phyloP scores from a whole-genome alignment of 2,113 vertebrate species.

The Vidua chalybeata region DNA sequence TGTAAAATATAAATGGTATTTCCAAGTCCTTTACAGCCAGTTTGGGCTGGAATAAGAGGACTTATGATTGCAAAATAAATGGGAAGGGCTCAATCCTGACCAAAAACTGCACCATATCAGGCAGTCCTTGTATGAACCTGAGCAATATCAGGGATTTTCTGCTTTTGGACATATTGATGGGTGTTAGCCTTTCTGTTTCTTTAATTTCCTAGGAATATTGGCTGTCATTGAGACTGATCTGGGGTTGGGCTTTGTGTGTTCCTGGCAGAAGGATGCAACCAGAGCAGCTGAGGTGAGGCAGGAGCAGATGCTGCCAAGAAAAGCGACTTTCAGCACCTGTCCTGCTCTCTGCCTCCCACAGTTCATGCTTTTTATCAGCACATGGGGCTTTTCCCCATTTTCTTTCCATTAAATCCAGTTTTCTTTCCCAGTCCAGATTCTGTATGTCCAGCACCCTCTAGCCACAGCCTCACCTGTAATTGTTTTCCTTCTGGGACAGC shows the following conservation, averaged over 20 bases:
- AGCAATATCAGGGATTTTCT: background rate
- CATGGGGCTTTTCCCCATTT: fast-evolving
- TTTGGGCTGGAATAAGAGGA: background rate
- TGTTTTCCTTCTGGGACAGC: background rate
- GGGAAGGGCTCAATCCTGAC: background rate
- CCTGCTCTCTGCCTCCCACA: background rate
- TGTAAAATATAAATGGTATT: background rate
- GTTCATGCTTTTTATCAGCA: background rate
- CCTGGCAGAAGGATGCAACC: background rate
- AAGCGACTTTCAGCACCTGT: background rate
- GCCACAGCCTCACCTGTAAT: background rate
- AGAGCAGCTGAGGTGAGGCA: background rate
- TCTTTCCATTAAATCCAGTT: background rate
- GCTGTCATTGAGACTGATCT: background rate
- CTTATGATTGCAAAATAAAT: background rate
- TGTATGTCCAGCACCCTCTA: background rate
- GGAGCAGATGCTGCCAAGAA: background rate
- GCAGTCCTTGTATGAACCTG: background rate
- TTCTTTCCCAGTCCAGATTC: background rate
- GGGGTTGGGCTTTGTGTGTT: background rate
- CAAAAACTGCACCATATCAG: fast-evolving
- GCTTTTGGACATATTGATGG: background rate
- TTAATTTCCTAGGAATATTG: background rate
- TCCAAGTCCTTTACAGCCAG: background rate
- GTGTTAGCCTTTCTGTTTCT: background rate